A percentile compares a stretch with the other conserved stretches of the same genome.
Conservation (phyloP, 2,113 vertebrate genomes). For the Pelusios castaneus region DNA sequence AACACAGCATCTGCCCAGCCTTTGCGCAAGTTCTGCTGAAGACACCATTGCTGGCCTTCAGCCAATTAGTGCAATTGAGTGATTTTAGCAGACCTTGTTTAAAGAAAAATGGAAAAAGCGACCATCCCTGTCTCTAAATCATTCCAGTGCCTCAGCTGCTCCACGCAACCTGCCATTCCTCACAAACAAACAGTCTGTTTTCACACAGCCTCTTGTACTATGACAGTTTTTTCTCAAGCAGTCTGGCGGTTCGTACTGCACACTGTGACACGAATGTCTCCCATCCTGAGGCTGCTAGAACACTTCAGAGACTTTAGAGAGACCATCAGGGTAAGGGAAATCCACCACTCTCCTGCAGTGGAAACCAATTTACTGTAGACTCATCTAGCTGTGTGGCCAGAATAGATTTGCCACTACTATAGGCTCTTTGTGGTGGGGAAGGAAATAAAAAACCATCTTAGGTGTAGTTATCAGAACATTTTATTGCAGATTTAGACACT, state of each 20-base stretch:
- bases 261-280: not conserved
- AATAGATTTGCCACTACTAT: not conserved
- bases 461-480: conserved; percentile 11
- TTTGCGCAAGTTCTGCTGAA: not conserved
- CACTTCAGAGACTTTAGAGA: not conserved
- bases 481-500: conserved; percentile 14
- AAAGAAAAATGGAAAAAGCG: not conserved
- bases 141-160: not conserved
- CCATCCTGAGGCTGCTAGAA: not conserved
- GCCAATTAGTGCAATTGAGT: not conserved
- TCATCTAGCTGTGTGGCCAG: not conserved
- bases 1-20: not conserved
- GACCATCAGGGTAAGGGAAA: not conserved
- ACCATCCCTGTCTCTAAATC: not conserved
- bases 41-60: not conserved
- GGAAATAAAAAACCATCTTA: not conserved
- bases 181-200: not conserved
- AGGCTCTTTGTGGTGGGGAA: not conserved
- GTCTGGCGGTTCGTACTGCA: not conserved
- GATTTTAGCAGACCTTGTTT: not conserved
- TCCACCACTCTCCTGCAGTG: too few species aligned
- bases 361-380: not conserved
- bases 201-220: not conserved
- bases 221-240: not conserved
- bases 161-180: not conserved